These are phyloP conservation scores for Drosophila rubida DNA, from an alignment of 2,888 invertebrate species.

Conservation along the genomic window DNA sequence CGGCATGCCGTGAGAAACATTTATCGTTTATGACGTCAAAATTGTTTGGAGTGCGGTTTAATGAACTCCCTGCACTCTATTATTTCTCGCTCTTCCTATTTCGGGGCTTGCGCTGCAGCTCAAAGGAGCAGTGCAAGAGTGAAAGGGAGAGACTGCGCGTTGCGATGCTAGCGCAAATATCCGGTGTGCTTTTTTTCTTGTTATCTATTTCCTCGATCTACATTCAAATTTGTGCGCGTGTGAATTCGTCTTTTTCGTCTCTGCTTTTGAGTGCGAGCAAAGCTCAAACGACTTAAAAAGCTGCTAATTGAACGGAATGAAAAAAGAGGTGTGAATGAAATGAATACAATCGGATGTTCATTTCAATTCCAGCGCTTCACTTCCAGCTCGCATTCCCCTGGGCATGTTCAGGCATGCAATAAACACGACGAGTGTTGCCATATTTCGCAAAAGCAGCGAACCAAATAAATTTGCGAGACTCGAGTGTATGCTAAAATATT, in stretches of 20 bases:
- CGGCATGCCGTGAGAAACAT: constrained; percentile 48
- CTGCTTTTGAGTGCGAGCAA: background rate
- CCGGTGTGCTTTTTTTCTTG: constrained; percentile 29
- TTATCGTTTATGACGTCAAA: constrained; percentile 68
- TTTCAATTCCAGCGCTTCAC: background rate
- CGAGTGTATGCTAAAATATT: too few species aligned
- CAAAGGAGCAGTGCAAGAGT: constrained; percentile 3
- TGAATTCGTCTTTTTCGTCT: constrained; percentile 20
- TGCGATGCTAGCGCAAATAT: constrained; percentile 23
- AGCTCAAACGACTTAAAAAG: constrained; percentile 7
- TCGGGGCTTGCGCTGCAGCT: constrained; percentile 13
- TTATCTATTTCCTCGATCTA: constrained; percentile 30
- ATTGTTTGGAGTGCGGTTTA: constrained; percentile 57
- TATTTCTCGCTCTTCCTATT: constrained; percentile 6
- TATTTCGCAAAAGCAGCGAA: too few species aligned
- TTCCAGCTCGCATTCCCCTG: background rate
- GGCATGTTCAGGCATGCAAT: background rate
- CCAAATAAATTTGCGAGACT: too few species aligned
- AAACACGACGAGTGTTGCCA: too few species aligned
- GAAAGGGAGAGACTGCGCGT: background rate
- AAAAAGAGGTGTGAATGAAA: constrained; percentile 16
- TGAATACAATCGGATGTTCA: background rate
- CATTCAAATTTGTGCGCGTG: constrained; percentile 35
- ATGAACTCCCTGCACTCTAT: constrained; percentile 57
- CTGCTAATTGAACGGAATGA: constrained; percentile 14